Evolutionary conservation across 92 coral and sea anemone species (phyloP).

Genomic region (Blastomussa wellsi): DNA sequence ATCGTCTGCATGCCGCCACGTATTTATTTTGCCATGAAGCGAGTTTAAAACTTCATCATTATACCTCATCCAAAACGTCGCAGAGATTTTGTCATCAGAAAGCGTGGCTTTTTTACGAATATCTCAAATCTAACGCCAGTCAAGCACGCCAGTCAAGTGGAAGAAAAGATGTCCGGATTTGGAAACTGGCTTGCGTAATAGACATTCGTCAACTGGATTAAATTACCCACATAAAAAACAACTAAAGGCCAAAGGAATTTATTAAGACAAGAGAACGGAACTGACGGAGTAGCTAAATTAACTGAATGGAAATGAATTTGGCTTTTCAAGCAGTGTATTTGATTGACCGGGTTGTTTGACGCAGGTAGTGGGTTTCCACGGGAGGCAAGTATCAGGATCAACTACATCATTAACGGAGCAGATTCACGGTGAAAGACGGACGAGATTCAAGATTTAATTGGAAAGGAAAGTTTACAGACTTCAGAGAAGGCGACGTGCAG

Average conservation of each 20-base stretch:
- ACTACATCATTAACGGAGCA: not conserved
- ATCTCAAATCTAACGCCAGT: not conserved
- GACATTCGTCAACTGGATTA: conserved; percentile 16
- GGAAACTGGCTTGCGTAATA: conserved; percentile 10
- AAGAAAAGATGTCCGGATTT: not conserved
- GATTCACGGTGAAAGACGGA: conserved; percentile 13
- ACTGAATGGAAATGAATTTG: conserved; percentile 25
- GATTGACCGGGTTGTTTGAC: conserved; percentile 6
- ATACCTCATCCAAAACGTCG: not conserved
- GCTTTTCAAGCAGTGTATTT: conserved; percentile 12
- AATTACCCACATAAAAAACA: conserved; percentile 16
- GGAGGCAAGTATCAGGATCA: not conserved
- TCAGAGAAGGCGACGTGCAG: not conserved
- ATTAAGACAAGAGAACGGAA: conserved; percentile 16
- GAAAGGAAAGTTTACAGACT: conserved; percentile 22
- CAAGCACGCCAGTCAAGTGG: not conserved
- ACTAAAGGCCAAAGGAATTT: conserved; percentile 37
- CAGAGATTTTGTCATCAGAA: not conserved
- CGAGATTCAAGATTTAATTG: not conserved
- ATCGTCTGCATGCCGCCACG: conserved; percentile 24
- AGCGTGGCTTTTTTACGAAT: conserved; percentile 2
- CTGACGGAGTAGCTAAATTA: conserved; percentile 17
- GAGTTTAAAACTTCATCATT: not conserved
- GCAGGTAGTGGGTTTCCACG: conserved; percentile 4
- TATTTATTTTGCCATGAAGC: not conserved